Percentiles rank a stretch among this genome's conserved stretches.
Conservation (phyloP, 2,888 invertebrate genomes). For the Brassicogethes aeneus region DNA sequence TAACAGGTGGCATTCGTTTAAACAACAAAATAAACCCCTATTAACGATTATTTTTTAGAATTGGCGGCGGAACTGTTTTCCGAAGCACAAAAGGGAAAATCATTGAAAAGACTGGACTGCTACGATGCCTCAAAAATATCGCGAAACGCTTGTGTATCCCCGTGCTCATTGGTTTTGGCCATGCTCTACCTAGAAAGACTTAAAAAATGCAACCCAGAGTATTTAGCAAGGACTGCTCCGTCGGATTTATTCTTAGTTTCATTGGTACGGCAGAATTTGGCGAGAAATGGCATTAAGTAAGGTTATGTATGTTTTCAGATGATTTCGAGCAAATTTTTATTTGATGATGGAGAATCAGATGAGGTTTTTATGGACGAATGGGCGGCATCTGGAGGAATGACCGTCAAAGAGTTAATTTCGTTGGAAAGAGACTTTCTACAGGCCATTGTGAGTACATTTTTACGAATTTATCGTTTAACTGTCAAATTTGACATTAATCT, state of each 20-base stretch:
- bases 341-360: conserved; percentile 88
- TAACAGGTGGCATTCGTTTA: conserved; percentile 63
- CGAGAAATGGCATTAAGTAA: not conserved
- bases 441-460: conserved; percentile 75
- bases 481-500: too few species aligned
- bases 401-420: conserved; percentile 63
- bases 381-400: conserved; percentile 77
- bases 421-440: conserved; percentile 81
- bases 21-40: too few species aligned
- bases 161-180: conserved; percentile 87
- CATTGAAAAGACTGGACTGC: conserved; percentile 66
- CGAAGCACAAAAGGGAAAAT: conserved; percentile 63
- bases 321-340: conserved; percentile 92
- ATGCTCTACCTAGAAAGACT: conserved; percentile 89
- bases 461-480: too few species aligned
- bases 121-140: conserved; percentile 70
- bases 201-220: conserved; percentile 70
- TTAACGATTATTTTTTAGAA: conserved; percentile 50
- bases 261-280: conserved; percentile 55
- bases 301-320: conserved; percentile 50
- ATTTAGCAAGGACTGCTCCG: conserved; percentile 74
- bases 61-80: conserved; percentile 80
- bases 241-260: conserved; percentile 92
- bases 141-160: conserved; percentile 77
- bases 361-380: conserved; percentile 88